phyloP scores from a whole-genome alignment of 2,113 vertebrate species.

The Hemichromis elongatus region DNA sequence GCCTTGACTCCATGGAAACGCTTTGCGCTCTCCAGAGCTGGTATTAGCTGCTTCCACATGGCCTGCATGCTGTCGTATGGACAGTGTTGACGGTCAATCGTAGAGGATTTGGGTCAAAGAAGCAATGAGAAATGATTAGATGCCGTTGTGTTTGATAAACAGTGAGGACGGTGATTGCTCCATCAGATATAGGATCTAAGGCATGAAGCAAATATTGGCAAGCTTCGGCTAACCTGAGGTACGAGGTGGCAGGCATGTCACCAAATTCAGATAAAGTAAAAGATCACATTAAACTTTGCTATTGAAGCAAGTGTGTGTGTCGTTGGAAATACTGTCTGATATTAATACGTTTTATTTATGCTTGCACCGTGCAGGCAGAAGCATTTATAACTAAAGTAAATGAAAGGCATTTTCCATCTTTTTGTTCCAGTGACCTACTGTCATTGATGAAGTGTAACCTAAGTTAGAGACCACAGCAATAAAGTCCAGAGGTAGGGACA shows the following conservation, averaged over 20 bases:
- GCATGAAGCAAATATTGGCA: background rate
- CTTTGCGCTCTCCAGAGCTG: constrained; percentile 1
- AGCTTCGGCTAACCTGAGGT: background rate
- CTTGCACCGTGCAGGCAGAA: background rate
- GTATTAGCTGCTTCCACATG: constrained; percentile 15
- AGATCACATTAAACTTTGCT: background rate
- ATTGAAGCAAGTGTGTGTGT: background rate
- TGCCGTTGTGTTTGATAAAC: constrained; percentile 10
- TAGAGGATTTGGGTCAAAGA: constrained; percentile 32
- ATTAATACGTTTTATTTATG: background rate
- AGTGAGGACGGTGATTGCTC: background rate
- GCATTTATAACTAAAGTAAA: background rate
- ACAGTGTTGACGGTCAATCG: constrained; percentile 22
- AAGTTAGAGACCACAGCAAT: background rate
- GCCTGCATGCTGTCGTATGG: constrained; percentile 10
- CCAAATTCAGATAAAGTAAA: background rate
- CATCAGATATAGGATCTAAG: background rate
- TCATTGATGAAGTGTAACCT: background rate
- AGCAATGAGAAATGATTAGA: constrained; percentile 26
- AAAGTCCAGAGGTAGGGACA: background rate
- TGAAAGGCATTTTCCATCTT: background rate
- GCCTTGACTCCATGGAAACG: constrained; percentile 55
- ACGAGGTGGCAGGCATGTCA: background rate
- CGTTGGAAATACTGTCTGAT: background rate
- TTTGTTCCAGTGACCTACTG: background rate